Evolutionary conservation across 2,113 vertebrate genomes (phyloP).

Genomic region (Zosterops japonicus): DNA sequence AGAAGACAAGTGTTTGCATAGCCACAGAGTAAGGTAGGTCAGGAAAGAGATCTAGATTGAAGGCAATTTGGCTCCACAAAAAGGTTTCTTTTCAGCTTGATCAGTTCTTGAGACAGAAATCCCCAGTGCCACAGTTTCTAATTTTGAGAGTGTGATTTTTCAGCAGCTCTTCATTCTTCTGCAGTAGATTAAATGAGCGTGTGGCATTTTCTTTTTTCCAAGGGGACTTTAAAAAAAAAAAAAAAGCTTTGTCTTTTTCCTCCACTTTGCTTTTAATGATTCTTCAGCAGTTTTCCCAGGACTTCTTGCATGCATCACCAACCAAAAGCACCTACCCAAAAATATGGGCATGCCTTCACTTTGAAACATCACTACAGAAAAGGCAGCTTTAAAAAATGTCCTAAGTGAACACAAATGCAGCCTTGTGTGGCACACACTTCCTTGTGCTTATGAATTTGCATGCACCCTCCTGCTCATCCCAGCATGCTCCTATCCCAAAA

Average conservation of each 20-base stretch:
- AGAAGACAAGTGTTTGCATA: background rate
- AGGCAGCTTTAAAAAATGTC: background rate
- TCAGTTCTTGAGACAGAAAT: slow-evolving; percentile 15
- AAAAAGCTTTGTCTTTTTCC: background rate
- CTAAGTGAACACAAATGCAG: background rate
- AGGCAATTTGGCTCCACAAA: background rate
- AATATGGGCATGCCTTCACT: background rate
- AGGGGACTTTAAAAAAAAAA: background rate
- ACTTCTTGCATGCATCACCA: background rate
- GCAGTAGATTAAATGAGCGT: background rate
- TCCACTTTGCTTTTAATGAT: background rate
- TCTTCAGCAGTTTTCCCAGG: background rate
- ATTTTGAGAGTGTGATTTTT: background rate
- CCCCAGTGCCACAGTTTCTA: background rate
- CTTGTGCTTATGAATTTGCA: background rate
- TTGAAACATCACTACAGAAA: background rate
- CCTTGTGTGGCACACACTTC: background rate
- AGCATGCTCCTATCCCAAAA: background rate
- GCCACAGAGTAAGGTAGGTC: background rate
- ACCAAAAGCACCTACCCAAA: background rate
- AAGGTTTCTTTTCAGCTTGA: slow-evolving; percentile 4
- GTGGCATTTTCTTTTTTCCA: slow-evolving; percentile 34
- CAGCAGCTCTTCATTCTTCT: slow-evolving; percentile 16
- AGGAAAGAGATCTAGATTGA: background rate
- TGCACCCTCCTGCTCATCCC: background rate